These are phyloP conservation scores for Crax fasciolata DNA, from an alignment of 2,797 vertebrate species.

Conservation along the genomic window DNA sequence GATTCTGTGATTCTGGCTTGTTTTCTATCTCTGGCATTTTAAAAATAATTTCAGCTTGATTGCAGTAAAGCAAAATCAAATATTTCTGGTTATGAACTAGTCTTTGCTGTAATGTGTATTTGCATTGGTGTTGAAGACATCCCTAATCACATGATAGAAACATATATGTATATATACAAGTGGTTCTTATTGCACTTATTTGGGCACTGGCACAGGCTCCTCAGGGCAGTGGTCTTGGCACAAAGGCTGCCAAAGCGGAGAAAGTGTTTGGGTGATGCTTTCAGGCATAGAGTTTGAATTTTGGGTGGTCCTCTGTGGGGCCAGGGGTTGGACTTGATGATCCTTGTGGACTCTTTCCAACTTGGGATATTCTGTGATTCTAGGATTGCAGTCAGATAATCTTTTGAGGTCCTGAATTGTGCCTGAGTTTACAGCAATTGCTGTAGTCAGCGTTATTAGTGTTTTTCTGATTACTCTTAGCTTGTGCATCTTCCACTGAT, in stretches of 20 bases:
- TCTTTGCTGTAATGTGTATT: neutral
- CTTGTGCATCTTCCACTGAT: neutral
- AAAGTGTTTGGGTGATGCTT: neutral
- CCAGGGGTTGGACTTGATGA: neutral
- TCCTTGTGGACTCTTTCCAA: neutral
- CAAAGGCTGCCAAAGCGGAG: neutral
- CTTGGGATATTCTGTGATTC: neutral
- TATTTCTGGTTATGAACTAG: neutral
- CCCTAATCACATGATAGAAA: neutral
- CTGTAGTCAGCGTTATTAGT: neutral
- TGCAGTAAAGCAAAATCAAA: neutral
- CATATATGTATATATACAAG: neutral
- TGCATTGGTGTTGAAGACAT: neutral
- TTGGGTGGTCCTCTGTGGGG: neutral
- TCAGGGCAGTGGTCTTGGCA: neutral
- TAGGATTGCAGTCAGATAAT: neutral
- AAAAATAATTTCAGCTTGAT: neutral
- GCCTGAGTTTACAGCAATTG: neutral
- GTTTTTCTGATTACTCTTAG: neutral
- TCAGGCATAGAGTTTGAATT: neutral
- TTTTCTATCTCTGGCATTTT: neutral
- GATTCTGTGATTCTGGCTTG: no score
- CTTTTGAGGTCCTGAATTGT: neutral
- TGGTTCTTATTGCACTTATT: neutral
- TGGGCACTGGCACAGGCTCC: neutral